Evolutionary conservation across 2,113 vertebrate genomes (phyloP).

Genomic region (Aythya baeri): DNA sequence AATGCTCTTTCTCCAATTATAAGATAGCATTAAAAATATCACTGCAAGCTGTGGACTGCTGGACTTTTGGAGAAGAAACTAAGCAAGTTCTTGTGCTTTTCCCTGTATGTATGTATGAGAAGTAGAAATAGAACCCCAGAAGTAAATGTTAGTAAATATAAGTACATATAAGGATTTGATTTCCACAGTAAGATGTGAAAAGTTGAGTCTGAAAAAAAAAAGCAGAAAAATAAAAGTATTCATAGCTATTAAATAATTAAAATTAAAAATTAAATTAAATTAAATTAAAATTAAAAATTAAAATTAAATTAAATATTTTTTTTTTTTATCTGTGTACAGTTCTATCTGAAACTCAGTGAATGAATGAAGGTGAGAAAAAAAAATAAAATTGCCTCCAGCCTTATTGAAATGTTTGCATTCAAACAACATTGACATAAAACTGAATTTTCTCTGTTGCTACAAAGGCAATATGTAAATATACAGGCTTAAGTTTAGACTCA

Average conservation of each 20-base stretch:
- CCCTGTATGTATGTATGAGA: background rate
- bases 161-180: background rate
- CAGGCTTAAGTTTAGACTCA: background rate
- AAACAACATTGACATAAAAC: background rate
- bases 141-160: background rate
- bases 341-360: background rate
- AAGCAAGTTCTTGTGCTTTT: background rate
- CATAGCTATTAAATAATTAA: background rate
- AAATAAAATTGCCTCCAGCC: background rate
- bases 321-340: background rate
- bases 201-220: background rate
- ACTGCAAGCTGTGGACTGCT: background rate
- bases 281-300: too few relatives aligned
- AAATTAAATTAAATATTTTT: background rate
- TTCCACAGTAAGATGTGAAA: background rate
- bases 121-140: background rate
- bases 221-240: background rate
- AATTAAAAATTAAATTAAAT: too few relatives aligned
- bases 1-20: background rate
- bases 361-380: background rate
- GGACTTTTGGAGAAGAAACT: background rate
- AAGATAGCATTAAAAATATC: conserved; percentile 33
- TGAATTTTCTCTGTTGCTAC: background rate
- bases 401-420: background rate
- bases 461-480: background rate